Conservation (phyloP, 2,797 vertebrate genomes). For the Bradypodion ventrale region DNA sequence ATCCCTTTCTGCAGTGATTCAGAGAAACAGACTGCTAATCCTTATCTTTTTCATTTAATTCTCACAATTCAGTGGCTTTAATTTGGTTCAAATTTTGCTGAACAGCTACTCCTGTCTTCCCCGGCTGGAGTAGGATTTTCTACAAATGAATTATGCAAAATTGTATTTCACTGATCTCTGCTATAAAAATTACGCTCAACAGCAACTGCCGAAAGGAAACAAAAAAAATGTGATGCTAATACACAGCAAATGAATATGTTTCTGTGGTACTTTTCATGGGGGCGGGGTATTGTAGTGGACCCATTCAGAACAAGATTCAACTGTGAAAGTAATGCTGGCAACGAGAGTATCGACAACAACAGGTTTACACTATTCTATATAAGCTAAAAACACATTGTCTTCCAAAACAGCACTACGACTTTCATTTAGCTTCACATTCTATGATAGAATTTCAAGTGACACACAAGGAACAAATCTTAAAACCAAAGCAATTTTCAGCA, state of each 20-base stretch:
- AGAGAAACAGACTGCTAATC: not conserved
- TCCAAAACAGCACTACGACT: constrained; percentile 34
- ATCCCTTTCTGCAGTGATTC: not conserved
- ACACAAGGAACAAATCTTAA: constrained; percentile 34
- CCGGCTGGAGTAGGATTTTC: not conserved
- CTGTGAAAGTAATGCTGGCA: constrained; percentile 16
- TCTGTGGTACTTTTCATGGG: constrained; percentile 14
- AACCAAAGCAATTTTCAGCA: not conserved
- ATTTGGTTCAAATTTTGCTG: not conserved
- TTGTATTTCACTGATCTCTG: not conserved
- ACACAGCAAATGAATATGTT: constrained; percentile 28
- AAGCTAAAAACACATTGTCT: constrained; percentile 40
- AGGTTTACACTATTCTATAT: constrained; percentile 28
- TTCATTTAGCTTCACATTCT: constrained; percentile 41
- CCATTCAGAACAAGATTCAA: constrained; percentile 31
- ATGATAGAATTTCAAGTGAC: constrained; percentile 44
- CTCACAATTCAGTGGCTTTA: not conserved
- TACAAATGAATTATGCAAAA: not conserved
- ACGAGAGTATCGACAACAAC: constrained; percentile 15
- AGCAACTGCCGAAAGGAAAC: constrained; percentile 26
- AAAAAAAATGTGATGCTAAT: constrained; percentile 19
- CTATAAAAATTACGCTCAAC: constrained; percentile 11
- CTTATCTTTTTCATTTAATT: not conserved
- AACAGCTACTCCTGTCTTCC: not conserved
- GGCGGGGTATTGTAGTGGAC: constrained; percentile 30